phyloP scores from a whole-genome alignment of 2,888 invertebrate genomes.

The Rhodophaea formosa region DNA sequence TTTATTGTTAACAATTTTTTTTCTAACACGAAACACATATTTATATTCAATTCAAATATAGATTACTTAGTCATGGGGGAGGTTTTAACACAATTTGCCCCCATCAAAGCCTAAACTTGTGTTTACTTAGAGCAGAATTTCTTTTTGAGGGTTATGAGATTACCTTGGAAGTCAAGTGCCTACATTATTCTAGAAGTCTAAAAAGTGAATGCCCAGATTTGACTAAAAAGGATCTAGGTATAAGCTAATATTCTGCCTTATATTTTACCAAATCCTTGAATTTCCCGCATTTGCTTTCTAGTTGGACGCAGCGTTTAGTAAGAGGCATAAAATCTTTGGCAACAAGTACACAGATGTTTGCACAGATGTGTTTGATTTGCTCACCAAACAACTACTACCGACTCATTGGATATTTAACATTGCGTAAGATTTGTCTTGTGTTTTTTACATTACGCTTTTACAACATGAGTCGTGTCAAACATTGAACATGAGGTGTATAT shows the following conservation, averaged over 20 bases:
- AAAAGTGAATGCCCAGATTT: too few relatives aligned
- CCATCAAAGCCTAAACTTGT: background rate
- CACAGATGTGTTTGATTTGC: conserved; percentile 59
- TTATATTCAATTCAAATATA: too few relatives aligned
- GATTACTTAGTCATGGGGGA: background rate
- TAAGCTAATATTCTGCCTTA: too few relatives aligned
- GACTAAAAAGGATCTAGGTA: too few relatives aligned
- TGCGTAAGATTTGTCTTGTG: conserved; percentile 40
- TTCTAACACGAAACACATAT: too few relatives aligned
- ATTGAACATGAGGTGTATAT: conserved; percentile 9
- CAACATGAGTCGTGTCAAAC: conserved; percentile 11
- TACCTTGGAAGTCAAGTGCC: too few relatives aligned
- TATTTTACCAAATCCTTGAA: background rate
- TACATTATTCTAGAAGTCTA: too few relatives aligned
- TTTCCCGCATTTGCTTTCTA: conserved; percentile 38
- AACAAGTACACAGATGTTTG: conserved; percentile 44
- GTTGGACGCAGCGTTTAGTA: conserved; percentile 41
- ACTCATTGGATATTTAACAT: conserved; percentile 44
- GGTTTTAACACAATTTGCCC: too few relatives aligned
- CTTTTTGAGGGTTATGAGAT: too few relatives aligned
- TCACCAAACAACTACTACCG: conserved; percentile 52
- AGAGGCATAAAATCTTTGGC: conserved; percentile 49
- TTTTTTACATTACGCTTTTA: conserved; percentile 37
- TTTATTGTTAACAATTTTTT: conserved; percentile 16
- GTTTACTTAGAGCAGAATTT: background rate